Evolutionary conservation across 2,113 vertebrate genomes (phyloP), one percentile per base, ranked within the genome.

Genomic region (Hippocampus comes): DNA sequence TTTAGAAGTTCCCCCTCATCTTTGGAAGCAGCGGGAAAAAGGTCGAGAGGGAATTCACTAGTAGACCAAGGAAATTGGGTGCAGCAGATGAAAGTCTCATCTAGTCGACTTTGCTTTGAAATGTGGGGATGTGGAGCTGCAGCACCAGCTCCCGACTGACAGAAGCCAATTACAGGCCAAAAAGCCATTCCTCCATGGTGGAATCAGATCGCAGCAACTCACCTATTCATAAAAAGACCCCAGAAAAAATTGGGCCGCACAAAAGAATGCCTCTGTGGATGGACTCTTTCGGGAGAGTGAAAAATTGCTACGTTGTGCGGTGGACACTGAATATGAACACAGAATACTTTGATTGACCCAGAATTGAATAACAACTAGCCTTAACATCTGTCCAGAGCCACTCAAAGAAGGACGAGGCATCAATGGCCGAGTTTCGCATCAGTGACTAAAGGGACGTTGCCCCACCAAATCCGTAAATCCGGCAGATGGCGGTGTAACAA

Each of bases 161-260:
- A 66, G 63, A 66, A 66, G 41, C 21, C 63, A 66, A 66, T 66
- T 66, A 66, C 63, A 25, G 41, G 41, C 63, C 42, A 25, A 46
- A 66, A 46, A 66, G 11, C 41, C 14, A 66, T 66, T 66, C 63
- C 63, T 64, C 38, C 38, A 43, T 12, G 63, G 21, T 38, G 63
- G 41, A 66, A 66, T 17, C n/a, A 25, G 6, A 66, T 43, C 38
- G 18, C 11, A 43, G 63, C 10, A n/a, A 43, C 63, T n/a, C 38
- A n/a, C 20, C 63, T 46, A 48, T 66, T 66, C 63, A 46, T 66
- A 42, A 66, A 46, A 46, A 46, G 42, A 25, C 8, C 18, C 2
- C 7, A 30, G 5, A 66, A n/a, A 23, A 38, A 64, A 64, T 20
- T 42, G 63, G 63, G 63, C 5, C 38, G 3, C 21, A 42, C 34